A percentile compares a stretch with the other conserved stretches of the same genome.
Conservation (phyloP, 1,140 invertebrate genomes). For the Aphelinus atriplicis region DNA sequence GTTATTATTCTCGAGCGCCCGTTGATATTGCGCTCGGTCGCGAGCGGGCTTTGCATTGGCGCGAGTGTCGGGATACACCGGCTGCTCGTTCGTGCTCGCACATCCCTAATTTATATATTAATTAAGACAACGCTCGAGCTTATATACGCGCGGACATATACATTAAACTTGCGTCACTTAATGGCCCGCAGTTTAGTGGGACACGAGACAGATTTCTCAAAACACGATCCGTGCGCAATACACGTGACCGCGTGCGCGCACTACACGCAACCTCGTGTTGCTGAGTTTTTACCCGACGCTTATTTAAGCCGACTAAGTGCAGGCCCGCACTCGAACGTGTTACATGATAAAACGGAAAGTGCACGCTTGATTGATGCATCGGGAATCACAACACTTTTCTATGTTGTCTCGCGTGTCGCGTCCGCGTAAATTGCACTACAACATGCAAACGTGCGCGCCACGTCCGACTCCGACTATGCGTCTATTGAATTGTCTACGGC, state of each 20-base stretch:
- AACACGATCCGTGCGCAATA: not conserved
- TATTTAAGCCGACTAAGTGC: conserved; percentile 7
- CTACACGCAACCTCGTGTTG: not conserved
- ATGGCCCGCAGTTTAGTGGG: not conserved
- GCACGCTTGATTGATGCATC: conserved; percentile 18
- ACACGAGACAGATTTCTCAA: conserved; percentile 14
- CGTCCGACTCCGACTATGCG: too few relatives aligned
- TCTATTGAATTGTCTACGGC: too few relatives aligned
- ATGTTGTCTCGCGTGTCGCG: too few relatives aligned
- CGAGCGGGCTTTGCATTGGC: too few relatives aligned
- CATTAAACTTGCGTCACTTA: conserved; percentile 12
- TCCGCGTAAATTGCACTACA: too few relatives aligned
- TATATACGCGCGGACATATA: not conserved
- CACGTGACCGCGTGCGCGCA: not conserved
- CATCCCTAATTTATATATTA: conserved; percentile 10
- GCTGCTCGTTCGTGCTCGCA: not conserved
- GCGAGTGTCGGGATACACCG: too few relatives aligned
- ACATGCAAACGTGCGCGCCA: too few relatives aligned
- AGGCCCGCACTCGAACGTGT: not conserved
- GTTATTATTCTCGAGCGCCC: too few relatives aligned
- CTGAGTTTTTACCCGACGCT: not conserved
- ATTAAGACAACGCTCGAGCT: conserved; percentile 1
- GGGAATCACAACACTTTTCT: not conserved
- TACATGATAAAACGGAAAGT: conserved; percentile 20
- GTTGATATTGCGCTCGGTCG: too few relatives aligned